phyloP scores from a whole-genome alignment of 2,113 vertebrate species.

The Lagopus muta region DNA sequence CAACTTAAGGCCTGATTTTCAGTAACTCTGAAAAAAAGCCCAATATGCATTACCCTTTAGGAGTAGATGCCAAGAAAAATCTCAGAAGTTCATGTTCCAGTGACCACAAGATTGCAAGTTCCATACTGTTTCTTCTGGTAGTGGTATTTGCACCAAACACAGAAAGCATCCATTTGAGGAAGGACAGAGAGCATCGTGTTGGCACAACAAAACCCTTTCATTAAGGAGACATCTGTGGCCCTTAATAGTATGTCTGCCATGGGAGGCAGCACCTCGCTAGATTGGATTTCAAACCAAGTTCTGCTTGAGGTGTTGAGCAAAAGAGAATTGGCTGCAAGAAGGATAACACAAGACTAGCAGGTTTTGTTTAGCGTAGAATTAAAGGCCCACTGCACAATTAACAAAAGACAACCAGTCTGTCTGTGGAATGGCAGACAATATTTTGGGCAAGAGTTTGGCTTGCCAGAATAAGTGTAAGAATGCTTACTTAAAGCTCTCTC shows the following conservation, averaged over 20 bases:
- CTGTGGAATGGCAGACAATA: not conserved
- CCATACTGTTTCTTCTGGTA: not conserved
- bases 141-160: not conserved
- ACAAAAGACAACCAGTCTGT: constrained; percentile 19
- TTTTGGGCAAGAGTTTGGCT: not conserved
- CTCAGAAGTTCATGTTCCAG: constrained; percentile 5
- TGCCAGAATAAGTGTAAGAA: not conserved
- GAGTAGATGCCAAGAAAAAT: not conserved
- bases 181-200: not conserved
- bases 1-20: not conserved
- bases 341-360: not conserved
- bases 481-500: not conserved
- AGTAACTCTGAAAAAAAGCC: not conserved
- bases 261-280: constrained; percentile 3
- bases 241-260: not conserved
- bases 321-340: constrained; percentile 14
- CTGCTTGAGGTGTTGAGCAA: constrained; percentile 47
- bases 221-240: constrained; percentile 15
- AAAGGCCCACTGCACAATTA: constrained; percentile 24
- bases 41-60: not conserved
- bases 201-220: constrained; percentile 37
- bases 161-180: constrained; percentile 10
- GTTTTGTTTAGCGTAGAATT: constrained; percentile 12
- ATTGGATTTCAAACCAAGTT: constrained; percentile 57
- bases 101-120: not conserved